Conservation (phyloP, 2,888 invertebrate species). For the Gymnocheta viridis region DNA sequence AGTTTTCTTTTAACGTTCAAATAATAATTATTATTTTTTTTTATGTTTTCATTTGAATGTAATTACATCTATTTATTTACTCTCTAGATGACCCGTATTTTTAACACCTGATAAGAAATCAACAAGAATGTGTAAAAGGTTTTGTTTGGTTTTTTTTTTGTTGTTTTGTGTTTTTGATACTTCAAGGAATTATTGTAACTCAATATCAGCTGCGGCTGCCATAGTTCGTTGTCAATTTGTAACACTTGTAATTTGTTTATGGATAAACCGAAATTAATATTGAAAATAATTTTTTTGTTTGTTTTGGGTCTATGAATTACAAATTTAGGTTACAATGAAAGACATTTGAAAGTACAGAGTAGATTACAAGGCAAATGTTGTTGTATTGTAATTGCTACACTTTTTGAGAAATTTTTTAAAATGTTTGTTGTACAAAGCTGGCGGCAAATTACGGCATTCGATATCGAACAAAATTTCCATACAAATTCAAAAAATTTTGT, state of each 20-base stretch:
- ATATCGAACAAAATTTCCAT: no score
- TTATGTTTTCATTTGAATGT: not conserved
- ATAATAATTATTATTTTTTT: not conserved
- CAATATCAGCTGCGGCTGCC: not conserved
- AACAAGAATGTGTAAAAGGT: constrained; percentile 7
- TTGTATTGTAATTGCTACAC: not conserved
- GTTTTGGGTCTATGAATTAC: not conserved
- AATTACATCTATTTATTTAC: constrained; percentile 26
- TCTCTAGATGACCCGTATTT: constrained; percentile 13
- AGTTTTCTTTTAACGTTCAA: constrained; percentile 4
- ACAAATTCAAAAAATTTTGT: no score
- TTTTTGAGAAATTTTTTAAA: not conserved
- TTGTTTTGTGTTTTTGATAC: not conserved
- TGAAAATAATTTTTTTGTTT: not conserved
- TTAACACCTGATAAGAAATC: constrained; percentile 33
- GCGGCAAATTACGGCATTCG: no score
- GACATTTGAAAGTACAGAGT: not conserved
- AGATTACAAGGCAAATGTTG: not conserved
- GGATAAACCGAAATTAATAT: not conserved
- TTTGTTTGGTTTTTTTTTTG: not conserved
- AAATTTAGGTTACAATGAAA: not conserved
- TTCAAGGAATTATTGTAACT: not conserved
- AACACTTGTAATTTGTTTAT: not conserved
- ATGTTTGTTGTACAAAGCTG: no score
- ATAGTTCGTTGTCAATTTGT: constrained; percentile 3